Base-by-base conservation (phyloP, 1,140 invertebrate species). In the Hestina assimilis region DNA sequence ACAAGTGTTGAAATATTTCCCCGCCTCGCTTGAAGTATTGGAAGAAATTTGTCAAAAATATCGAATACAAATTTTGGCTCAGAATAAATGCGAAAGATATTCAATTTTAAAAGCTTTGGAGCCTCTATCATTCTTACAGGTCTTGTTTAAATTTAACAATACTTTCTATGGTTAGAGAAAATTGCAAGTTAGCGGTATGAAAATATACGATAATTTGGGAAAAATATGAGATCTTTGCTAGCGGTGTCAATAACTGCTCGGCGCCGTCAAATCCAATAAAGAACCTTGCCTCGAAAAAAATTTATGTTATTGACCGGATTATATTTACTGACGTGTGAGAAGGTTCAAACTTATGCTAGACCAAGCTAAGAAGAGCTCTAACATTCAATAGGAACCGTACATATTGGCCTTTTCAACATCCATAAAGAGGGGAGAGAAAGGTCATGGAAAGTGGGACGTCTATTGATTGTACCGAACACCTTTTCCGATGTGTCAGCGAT, bases 241-340 rank as follows among this genome's bases (percentile, higher is more conserved):
- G 28, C 60, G 57, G 60, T 69, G 71, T 82, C 73, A 78, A 76
- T 72, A 74, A 72, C 73, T 75, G 68, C 60, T 45, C 54, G 67
- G 67, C 69, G 75, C 72, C 79, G 75, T 72, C 75, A 74, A 82
- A 82, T 79, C 72, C 75, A 82, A 86, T 85, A 86, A 83, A 78
- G 82, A 77, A 73, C 58, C 67, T 54, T 74, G 73, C 72, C 69
- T 74, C 63, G 52, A 75, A 82, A 72, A n/a, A 86, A 84, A 80
- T 83, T 81, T 83, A 83, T 83, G 76, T 81, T 82, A 86, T 82
- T 82, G 75, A 82, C 74, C 77, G 72, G 72, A 80, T 81, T 86
- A 83, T 82, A 74, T 57, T 61, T 71, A 76, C 64, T 79, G 79
- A 81, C 79, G 74, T 80, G 79, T 62, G 73, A 77, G 71, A 54